These are phyloP conservation scores for Neoaliturus tenellus DNA, from an alignment of 2,888 invertebrate species.

Conservation along the genomic window DNA sequence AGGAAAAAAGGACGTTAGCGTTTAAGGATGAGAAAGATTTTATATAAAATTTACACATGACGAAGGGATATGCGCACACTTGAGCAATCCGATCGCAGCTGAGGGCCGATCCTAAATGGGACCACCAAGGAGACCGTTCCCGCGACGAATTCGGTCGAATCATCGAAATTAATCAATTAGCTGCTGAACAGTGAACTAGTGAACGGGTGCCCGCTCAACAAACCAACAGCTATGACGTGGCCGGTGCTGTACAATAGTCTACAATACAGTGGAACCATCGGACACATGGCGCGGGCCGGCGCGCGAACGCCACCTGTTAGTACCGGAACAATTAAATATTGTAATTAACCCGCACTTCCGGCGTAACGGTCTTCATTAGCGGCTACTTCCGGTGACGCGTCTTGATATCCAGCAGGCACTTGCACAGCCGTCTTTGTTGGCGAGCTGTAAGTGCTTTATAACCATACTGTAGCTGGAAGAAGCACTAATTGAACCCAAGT, in stretches of 20 bases:
- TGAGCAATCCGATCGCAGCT: too few relatives aligned
- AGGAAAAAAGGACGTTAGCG: too few relatives aligned
- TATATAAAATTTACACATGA: too few relatives aligned
- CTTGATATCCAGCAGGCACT: background rate
- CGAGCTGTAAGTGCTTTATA: background rate
- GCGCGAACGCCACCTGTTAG: conserved; percentile 29
- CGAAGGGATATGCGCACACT: too few relatives aligned
- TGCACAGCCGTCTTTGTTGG: too few relatives aligned
- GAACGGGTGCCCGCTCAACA: background rate
- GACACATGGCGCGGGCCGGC: background rate
- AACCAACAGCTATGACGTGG: background rate
- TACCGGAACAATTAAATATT: conserved; percentile 39
- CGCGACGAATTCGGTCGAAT: background rate
- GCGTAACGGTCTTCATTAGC: conserved; percentile 43
- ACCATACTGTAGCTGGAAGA: too few relatives aligned
- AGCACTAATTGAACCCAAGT: too few relatives aligned
- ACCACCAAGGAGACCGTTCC: too few relatives aligned
- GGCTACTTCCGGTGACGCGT: conserved; percentile 9
- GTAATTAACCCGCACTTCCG: conserved; percentile 47
- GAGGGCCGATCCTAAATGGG: too few relatives aligned
- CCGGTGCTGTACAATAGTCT: too few relatives aligned
- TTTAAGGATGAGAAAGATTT: too few relatives aligned
- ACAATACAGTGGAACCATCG: background rate
- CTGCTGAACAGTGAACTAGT: background rate
- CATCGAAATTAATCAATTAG: conserved; percentile 1